These are phyloP conservation scores for Drosophila bifasciata DNA, from an alignment of 1,140 invertebrate genomes.

Conservation along the genomic window DNA sequence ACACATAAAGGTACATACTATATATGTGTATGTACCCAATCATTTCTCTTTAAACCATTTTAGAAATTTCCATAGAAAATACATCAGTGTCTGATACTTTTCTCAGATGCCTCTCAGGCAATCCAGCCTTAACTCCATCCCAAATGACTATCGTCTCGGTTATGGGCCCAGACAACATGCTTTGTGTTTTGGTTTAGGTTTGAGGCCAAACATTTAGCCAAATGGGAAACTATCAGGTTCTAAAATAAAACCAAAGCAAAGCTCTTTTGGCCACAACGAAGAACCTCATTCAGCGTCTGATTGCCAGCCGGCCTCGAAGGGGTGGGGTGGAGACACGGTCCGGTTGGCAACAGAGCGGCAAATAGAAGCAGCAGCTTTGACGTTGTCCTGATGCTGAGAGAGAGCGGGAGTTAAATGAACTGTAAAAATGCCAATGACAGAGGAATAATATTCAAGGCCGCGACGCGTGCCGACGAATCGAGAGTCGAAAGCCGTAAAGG, in stretches of 20 bases:
- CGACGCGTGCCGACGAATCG: constrained; percentile 35
- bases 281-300: constrained; percentile 11
- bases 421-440: constrained; percentile 73
- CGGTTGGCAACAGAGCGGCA: constrained; percentile 40
- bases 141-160: no score
- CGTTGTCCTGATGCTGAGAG: constrained; percentile 17
- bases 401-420: constrained; percentile 74
- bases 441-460: constrained; percentile 63
- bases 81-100: not conserved
- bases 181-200: not conserved
- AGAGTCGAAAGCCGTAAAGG: constrained; percentile 17
- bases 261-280: constrained; percentile 5
- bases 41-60: no score
- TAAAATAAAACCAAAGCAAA: constrained; percentile 8
- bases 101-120: not conserved
- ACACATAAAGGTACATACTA: no score
- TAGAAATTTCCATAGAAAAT: no score
- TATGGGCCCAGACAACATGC: constrained; percentile 9
- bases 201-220: constrained; percentile 16
- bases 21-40: no score
- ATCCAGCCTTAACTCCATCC: not conserved
- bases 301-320: not conserved
- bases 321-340: not conserved
- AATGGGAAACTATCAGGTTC: constrained; percentile 32
- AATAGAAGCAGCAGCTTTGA: not conserved